Conservation (phyloP, 2,113 vertebrate genomes). For the Apteryx owenii region DNA sequence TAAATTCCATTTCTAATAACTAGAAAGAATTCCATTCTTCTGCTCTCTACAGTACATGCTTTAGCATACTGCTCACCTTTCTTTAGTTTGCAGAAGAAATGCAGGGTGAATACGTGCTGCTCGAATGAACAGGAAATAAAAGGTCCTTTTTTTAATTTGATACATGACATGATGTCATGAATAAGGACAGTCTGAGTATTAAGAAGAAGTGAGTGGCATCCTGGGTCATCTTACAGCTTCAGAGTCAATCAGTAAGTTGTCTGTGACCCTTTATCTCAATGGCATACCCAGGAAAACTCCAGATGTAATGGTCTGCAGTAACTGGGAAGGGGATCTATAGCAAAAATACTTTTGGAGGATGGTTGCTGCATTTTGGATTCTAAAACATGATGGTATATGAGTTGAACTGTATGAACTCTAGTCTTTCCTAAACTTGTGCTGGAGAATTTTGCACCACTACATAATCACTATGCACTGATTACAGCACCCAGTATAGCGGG, state of each 20-base stretch:
- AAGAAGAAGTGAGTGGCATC: background rate
- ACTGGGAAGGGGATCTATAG: background rate
- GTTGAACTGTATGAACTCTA: background rate
- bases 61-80: slow-evolving; percentile 20
- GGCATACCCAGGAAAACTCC: background rate
- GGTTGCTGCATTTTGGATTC: background rate
- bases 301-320: background rate
- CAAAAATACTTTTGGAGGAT: background rate
- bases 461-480: background rate
- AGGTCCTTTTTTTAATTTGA: slow-evolving; percentile 16
- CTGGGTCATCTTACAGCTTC: background rate
- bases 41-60: background rate
- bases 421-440: background rate
- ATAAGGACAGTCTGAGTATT: background rate
- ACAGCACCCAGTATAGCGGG: background rate
- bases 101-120: background rate
- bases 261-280: background rate
- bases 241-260: background rate
- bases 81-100: slow-evolving; percentile 23
- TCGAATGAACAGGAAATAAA: slow-evolving; percentile 57
- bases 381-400: fast-evolving
- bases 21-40: slow-evolving; percentile 46
- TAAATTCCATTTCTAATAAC: slow-evolving; percentile 66
- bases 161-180: background rate
- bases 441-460: background rate